Base-by-base conservation (phyloP, 1,140 invertebrate species). In the Hylaeus volcanicus region DNA sequence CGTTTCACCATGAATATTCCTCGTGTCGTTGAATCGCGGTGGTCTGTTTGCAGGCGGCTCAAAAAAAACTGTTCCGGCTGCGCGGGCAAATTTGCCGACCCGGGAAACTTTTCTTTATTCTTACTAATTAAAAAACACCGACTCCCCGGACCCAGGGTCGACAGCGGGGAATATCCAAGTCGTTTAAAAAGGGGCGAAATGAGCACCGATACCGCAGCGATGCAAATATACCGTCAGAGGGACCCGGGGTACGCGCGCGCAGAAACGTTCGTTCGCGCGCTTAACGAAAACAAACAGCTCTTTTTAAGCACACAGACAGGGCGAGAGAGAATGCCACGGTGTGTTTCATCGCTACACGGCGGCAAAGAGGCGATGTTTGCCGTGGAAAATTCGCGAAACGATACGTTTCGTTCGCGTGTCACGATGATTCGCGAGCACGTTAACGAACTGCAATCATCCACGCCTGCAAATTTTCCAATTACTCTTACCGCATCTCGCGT, bases 381-480 rank as follows among this genome's bases (percentile, higher is more conserved):
- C 14, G 6, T 6, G 6, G 12, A 12, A 9, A 37, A 69, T 14
- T 8, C n/a, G n/a, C 14, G 66, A 26, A 51, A 78, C 56, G 75
- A 61, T 51, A 51, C 14, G 51, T 66, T 26, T 26, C 26, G 26
- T 26, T 26, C 26, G 26, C 64, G 64, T 5, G 14, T 26, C n/a
- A 9, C 65, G 65, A 68, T 68, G 45, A 48, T 68, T 68, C 43
- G 1, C n/a, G 45, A 14, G 37, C 26, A 5, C 45, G 64, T 66
- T 66, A 66, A 48, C 63, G 63, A 65, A 65, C 75, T 26, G n/a
- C 64, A 77, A 78, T 78, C 60, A 71, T 63, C 15, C 66, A 60
- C 56, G 66, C 75, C 68, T 72, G n/a, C 37, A 45, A 63, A 63
- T 72, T 72, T 26, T 63, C 65, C 65, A 61, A 51, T 41, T 73